A percentile compares a stretch with the other conserved stretches of the same genome.
Evolutionary conservation across 2,888 invertebrate genomes (phyloP).

Genomic region (Spisula subtruncata): DNA sequence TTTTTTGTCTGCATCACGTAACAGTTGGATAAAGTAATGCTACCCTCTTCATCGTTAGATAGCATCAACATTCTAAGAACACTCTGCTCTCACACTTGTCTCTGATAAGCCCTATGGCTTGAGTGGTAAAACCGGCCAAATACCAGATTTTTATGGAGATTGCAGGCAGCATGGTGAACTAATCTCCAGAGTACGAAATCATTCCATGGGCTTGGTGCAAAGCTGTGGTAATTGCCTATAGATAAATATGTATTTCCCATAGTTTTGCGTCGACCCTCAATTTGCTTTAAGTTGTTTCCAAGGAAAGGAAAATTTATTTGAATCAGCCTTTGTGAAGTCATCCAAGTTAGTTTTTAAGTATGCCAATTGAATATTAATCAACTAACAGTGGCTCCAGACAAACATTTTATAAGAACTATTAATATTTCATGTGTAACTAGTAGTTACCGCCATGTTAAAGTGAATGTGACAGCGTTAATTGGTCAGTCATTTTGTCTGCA

Average conservation of each 20-base stretch:
- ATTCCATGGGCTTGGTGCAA: too few species aligned
- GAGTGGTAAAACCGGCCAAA: constrained; percentile 64
- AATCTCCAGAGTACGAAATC: constrained; percentile 5
- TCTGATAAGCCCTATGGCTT: constrained; percentile 68
- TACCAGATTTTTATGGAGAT: constrained; percentile 48
- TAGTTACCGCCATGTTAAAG: too few species aligned
- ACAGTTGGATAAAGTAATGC: constrained; percentile 61
- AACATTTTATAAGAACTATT: background rate
- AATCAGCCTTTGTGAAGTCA: background rate
- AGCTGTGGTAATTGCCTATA: too few species aligned
- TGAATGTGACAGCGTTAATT: too few species aligned
- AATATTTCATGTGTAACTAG: background rate
- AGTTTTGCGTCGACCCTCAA: too few species aligned
- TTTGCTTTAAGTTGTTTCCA: background rate
- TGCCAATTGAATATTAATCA: constrained; percentile 7
- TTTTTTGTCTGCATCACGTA: constrained; percentile 62
- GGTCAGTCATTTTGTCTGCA: too few species aligned
- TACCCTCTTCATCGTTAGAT: constrained; percentile 55
- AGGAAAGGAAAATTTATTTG: background rate
- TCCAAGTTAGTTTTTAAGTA: background rate
- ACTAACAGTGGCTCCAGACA: background rate
- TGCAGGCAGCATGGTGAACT: constrained; percentile 10
- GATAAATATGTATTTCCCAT: too few species aligned
- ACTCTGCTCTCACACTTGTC: constrained; percentile 44
- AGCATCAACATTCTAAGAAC: constrained; percentile 59